These are phyloP conservation scores for Astropecten irregularis DNA, from an alignment of 53 echinoderm and acorn worm genomes.

Conservation along the genomic window DNA sequence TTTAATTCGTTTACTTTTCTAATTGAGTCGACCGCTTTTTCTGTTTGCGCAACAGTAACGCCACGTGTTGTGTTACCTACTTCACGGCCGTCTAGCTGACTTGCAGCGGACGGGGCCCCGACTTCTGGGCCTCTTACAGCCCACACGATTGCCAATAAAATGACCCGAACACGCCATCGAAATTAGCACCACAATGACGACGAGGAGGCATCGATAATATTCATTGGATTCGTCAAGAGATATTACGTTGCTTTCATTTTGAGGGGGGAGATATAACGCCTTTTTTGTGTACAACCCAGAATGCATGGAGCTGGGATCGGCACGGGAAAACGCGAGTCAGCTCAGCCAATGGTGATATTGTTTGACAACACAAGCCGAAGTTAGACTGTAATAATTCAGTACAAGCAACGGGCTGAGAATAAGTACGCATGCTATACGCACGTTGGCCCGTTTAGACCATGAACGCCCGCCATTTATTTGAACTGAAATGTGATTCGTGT, in stretches of 20 bases:
- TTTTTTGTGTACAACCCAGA: slow-evolving; percentile 12
- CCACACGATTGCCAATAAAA: slow-evolving; percentile 41
- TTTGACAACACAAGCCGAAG: not conserved
- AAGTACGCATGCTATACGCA: no score
- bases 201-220: slow-evolving; percentile 23
- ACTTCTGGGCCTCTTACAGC: not conserved
- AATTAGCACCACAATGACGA: slow-evolving; percentile 50
- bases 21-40: slow-evolving; percentile 46
- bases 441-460: no score
- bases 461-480: no score
- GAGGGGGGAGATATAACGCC: slow-evolving; percentile 36
- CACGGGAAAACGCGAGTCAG: not conserved
- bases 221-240: slow-evolving; percentile 44
- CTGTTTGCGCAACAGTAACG: slow-evolving; percentile 56
- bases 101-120: slow-evolving; percentile 12
- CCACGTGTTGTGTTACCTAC: slow-evolving; percentile 55
- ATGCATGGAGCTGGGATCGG: not conserved
- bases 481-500: no score
- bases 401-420: no score
- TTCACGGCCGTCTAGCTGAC: slow-evolving; percentile 23
- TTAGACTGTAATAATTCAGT: no score
- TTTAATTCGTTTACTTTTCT: slow-evolving; percentile 56
- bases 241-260: slow-evolving; percentile 47
- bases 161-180: not conserved
- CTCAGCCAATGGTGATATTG: not conserved